Base-by-base conservation (phyloP, 2,888 invertebrate genomes). In the Lycocerus yunnanus region DNA sequence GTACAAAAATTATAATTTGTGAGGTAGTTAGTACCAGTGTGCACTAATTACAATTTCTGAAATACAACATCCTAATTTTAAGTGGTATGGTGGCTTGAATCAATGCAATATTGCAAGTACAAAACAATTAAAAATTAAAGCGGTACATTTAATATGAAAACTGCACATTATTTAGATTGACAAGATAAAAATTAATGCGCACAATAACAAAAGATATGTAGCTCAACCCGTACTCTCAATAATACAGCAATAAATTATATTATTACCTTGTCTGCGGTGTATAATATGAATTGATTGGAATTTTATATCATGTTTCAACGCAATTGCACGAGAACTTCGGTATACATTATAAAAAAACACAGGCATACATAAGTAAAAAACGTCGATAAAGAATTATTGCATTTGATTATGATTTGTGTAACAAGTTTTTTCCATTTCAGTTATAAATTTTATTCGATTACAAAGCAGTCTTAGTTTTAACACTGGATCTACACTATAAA, bases 281-380 rank as follows among this genome's bases (percentile, higher is more conserved):
- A 86, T 85, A 86, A 86, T 86, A 86, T 86, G 86, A 87, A 87
- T 87, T 86, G 86, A 87, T 86, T 86, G 86, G 86, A 86, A 87
- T 86, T 86, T 86, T 85, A 85, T 86, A 86, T 85, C 86, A 84
- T 85, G 86, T 85, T 84, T 82, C 83, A 84, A 84, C 82, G 86
- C 85, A 85, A 85, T 85, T 85, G 86, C 83, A 82, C 80, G 82
- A 82, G 84, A 84, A 85, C 83, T 83, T 82, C 84, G 82, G 83
- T 84, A 83, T 84, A 63, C 13, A 63, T 63, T 18, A 63, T 72
- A 77, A 78, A 84, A 83, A 85, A 84, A 81, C 83, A 76, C 84
- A 84, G 84, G 84, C 84, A 84, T 82, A 79, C 82, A 81, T 82
- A 80, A 80, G 82, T 81, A 63, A 83, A 84, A 84, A 83, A 83